phyloP scores from a whole-genome alignment of 1,140 invertebrate species.

The Heterodera carotae region DNA sequence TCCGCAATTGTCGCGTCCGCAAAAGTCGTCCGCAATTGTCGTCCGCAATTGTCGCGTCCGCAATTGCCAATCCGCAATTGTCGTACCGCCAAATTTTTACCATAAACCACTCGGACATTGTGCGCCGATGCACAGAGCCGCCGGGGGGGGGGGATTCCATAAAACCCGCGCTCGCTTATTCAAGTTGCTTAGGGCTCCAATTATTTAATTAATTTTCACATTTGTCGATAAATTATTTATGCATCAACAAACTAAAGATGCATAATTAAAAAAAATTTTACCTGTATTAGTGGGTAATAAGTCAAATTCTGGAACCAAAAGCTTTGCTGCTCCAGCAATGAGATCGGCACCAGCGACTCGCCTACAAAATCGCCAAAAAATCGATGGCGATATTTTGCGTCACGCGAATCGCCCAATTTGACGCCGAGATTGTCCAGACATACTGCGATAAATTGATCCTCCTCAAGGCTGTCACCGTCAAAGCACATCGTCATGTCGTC shows the following conservation, averaged over 20 bases:
- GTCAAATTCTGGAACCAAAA: constrained; percentile 93
- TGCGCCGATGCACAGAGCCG: too few species aligned
- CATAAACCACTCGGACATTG: too few species aligned
- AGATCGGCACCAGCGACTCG: constrained; percentile 68
- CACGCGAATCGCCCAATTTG: constrained; percentile 79
- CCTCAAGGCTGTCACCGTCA: constrained; percentile 75
- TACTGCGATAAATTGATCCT: constrained; percentile 88
- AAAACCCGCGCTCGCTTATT: not conserved
- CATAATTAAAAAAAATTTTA: constrained; percentile 60
- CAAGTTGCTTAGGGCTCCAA: not conserved
- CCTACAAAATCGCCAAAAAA: constrained; percentile 29
- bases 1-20: too few species aligned
- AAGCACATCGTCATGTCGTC: constrained; percentile 74
- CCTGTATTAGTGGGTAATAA: constrained; percentile 82
- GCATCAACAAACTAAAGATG: too few species aligned
- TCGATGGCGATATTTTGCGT: constrained; percentile 76
- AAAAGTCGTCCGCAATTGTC: too few species aligned
- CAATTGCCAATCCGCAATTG: too few species aligned
- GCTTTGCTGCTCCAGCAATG: constrained; percentile 73
- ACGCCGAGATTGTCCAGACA: constrained; percentile 84
- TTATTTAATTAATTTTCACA: too few species aligned
- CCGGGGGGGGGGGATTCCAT: too few species aligned
- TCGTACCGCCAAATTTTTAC: too few species aligned
- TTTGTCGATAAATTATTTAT: too few species aligned
- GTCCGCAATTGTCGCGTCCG: too few species aligned